Evolutionary conservation across 2,888 invertebrate genomes (phyloP).

Genomic region (Drosophila multiciliata): DNA sequence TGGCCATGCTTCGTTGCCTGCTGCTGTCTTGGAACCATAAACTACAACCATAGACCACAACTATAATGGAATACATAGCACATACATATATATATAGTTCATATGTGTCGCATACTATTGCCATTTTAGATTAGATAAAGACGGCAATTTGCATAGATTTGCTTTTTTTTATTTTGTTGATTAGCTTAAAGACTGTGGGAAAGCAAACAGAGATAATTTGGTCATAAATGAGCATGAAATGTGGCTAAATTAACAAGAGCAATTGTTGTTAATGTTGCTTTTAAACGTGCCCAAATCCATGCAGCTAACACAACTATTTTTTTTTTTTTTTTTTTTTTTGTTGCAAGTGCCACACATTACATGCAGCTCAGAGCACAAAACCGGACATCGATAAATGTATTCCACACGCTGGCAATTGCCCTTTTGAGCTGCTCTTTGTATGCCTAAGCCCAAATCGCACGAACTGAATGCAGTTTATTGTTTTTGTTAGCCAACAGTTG

Average conservation of each 20-base stretch:
- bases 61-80: conserved; percentile 5
- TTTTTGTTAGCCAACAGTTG: conserved; percentile 3
- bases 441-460: conserved; percentile 29
- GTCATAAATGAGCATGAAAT: conserved; percentile 6
- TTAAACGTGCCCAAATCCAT: conserved; percentile 34
- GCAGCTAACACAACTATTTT: conserved; percentile 23
- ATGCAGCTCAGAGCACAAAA: conserved; percentile 26
- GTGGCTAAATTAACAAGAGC: background rate
- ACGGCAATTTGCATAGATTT: conserved; percentile 61
- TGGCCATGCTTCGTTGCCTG: conserved; percentile 45
- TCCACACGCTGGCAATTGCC: conserved; percentile 11
- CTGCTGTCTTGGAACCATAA: conserved; percentile 31
- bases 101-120: conserved; percentile 30
- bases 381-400: conserved; percentile 27
- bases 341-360: conserved; percentile 36
- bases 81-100: conserved; percentile 4
- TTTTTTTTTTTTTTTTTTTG: too few relatives aligned
- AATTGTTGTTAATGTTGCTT: conserved; percentile 19
- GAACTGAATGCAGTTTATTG: conserved; percentile 21
- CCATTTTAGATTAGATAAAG: conserved; percentile 55
- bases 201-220: conserved; percentile 19
- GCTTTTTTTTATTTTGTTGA: background rate
- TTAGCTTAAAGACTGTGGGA: conserved; percentile 45
- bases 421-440: conserved; percentile 22
- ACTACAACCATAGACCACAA: background rate